These are phyloP conservation scores for Cantharis rufa DNA, from an alignment of 2,888 invertebrate genomes.

Conservation along the genomic window DNA sequence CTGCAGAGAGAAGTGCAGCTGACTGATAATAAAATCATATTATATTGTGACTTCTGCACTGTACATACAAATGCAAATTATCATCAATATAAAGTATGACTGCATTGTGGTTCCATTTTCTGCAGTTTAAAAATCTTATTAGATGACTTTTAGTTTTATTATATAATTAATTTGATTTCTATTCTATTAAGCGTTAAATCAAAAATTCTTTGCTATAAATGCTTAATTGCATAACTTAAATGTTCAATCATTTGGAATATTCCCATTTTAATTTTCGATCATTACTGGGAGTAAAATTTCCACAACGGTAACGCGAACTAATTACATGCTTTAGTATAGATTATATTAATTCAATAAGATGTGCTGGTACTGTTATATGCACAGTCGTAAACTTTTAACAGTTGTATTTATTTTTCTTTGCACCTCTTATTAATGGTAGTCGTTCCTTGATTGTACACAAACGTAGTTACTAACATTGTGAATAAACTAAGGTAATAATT, in stretches of 20 bases:
- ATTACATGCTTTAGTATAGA: conserved; percentile 22
- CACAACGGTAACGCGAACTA: conserved; percentile 24
- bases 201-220: background rate
- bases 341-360: conserved; percentile 14
- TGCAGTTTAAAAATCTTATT: background rate
- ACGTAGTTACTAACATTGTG: background rate
- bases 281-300: conserved; percentile 5
- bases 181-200: background rate
- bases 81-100: background rate
- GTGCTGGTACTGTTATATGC: conserved; percentile 22
- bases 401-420: conserved; percentile 11
- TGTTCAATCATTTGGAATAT: background rate
- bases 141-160: background rate
- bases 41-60: background rate
- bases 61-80: background rate
- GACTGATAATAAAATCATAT: background rate
- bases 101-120: background rate
- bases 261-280: background rate
- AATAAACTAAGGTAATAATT: background rate
- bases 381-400: conserved; percentile 24
- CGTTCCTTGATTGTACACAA: conserved; percentile 9
- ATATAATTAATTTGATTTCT: background rate
- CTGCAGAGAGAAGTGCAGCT: background rate
- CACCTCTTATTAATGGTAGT: conserved; percentile 4
- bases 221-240: background rate